phyloP scores from a whole-genome alignment of 1,140 invertebrate species.

The Orius insidiosus region DNA sequence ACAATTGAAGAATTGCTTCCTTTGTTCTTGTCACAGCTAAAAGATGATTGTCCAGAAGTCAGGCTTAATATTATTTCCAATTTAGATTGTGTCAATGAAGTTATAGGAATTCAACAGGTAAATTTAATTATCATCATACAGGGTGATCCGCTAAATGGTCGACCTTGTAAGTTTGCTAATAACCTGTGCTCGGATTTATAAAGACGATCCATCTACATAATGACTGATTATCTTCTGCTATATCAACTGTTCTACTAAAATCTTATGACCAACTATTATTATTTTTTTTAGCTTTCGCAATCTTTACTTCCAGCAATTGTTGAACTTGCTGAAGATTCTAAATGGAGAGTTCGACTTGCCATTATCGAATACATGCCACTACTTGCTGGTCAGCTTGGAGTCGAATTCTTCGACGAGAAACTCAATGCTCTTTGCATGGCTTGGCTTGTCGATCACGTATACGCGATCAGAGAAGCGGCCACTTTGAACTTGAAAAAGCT shows the following conservation, averaged over 20 bases:
- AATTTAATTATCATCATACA: no score
- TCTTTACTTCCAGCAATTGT: constrained; percentile 96
- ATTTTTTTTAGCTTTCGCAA: constrained; percentile 51
- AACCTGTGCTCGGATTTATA: no score
- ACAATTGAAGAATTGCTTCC: constrained; percentile 96
- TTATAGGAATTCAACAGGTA: constrained; percentile 82
- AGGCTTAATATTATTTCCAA: constrained; percentile 99
- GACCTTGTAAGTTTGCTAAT: no score
- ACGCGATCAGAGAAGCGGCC: constrained; percentile 95
- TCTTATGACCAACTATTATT: no score
- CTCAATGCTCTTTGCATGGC: constrained; percentile 94
- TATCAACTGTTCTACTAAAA: no score
- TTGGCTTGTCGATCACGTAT: constrained; percentile 97
- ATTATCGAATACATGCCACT: constrained; percentile 98
- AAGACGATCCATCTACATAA: no score
- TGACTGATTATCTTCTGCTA: no score
- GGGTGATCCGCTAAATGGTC: no score
- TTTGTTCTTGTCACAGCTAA: constrained; percentile 89
- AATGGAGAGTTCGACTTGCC: constrained; percentile 94
- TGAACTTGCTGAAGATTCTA: constrained; percentile 95
- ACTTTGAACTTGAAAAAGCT: constrained; percentile 93
- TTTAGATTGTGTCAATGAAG: constrained; percentile 95
- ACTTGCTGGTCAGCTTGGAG: constrained; percentile 84
- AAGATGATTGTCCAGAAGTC: constrained; percentile 99
- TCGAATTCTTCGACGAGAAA: constrained; percentile 99